A percentile compares a stretch with the other conserved stretches of the same genome.
phyloP scores from a whole-genome alignment of 2,797 vertebrate genomes.

The Rhinogobio ventralis region DNA sequence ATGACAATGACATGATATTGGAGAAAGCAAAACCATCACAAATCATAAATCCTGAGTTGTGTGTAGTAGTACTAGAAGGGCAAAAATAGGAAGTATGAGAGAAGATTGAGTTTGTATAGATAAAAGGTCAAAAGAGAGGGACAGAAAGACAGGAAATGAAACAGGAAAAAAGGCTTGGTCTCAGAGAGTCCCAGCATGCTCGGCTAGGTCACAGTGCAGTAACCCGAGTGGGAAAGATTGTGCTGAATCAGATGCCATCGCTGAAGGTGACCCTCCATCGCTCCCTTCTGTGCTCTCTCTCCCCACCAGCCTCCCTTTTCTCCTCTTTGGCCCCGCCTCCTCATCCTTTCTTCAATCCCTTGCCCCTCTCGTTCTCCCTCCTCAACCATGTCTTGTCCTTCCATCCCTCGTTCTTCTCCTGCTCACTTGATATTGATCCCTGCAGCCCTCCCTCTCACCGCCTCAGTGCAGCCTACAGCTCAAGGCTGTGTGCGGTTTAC shows the following conservation, averaged over 20 bases:
- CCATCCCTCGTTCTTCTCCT: constrained; percentile 65
- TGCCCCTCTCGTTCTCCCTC: constrained; percentile 58
- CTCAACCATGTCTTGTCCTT: constrained; percentile 46
- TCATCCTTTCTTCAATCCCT: not conserved
- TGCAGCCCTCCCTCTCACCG: constrained; percentile 4
- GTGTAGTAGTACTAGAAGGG: not conserved
- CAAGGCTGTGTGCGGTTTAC: constrained; percentile 58
- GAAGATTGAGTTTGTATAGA: constrained; percentile 33
- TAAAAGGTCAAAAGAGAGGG: constrained; percentile 22
- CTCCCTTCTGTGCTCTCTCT: constrained; percentile 72
- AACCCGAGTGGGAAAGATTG: constrained; percentile 75
- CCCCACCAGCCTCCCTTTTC: constrained; percentile 62
- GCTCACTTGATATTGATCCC: constrained; percentile 65
- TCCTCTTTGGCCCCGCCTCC: not conserved
- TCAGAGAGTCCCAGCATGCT: constrained; percentile 51
- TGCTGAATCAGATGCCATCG: constrained; percentile 83
- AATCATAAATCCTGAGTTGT: constrained; percentile 21
- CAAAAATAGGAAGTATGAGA: not conserved
- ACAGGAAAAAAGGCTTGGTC: constrained; percentile 48
- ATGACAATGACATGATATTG: constrained; percentile 41
- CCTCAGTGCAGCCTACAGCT: constrained; percentile 46
- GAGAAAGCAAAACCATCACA: not conserved
- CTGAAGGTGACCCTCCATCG: constrained; percentile 83
- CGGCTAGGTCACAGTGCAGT: constrained; percentile 71
- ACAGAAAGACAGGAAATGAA: constrained; percentile 35